Evolutionary conservation across 2,797 vertebrate species (phyloP).

Genomic region (Paratrypauchen microcephalus): DNA sequence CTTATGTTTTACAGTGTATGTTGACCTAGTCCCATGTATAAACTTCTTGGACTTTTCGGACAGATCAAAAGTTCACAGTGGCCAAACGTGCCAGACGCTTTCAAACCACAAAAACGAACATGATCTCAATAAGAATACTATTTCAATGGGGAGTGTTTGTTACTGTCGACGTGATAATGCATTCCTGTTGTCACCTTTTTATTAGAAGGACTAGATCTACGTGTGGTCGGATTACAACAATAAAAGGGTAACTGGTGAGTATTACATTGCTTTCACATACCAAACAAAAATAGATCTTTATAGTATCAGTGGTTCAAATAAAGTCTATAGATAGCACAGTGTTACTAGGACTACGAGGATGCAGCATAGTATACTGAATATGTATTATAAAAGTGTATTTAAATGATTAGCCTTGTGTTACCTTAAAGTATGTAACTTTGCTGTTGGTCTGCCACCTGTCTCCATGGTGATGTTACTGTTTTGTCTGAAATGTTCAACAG

Average conservation of each 20-base stretch:
- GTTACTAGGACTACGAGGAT: not conserved
- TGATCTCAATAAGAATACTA: not conserved
- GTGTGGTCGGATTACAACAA: not conserved
- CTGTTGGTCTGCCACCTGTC: not conserved
- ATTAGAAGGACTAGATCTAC: not conserved
- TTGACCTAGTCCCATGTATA: not conserved
- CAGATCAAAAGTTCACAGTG: not conserved
- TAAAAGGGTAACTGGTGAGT: not conserved
- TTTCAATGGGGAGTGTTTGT: not conserved
- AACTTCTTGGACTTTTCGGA: not conserved
- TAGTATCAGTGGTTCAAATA: not conserved
- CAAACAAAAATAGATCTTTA: not conserved
- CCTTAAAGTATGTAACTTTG: not conserved
- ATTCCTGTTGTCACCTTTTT: slow-evolving; percentile 1
- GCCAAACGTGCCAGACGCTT: not conserved
- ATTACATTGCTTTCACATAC: not conserved
- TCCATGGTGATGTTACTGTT: not conserved
- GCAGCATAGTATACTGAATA: not conserved
- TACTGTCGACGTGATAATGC: not conserved
- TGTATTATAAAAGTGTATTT: not conserved
- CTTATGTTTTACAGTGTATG: slow-evolving; percentile 9
- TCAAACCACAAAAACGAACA: slow-evolving; percentile 2
- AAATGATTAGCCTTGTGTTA: not conserved
- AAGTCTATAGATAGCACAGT: not conserved
- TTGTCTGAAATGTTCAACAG: not conserved